Percentiles rank a stretch among this genome's conserved stretches.
Conservation (phyloP, 1,140 invertebrate genomes). For the Caenorhabditis elegans region WBcel235 BX284606.5:7118501-7119000, state of each 20-base stretch:
- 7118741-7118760: slow-evolving; percentile 21
- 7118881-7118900: background rate
- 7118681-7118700: slow-evolving; percentile 4
- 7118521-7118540: background rate
- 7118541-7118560: background rate
- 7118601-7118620: background rate
- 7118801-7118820: background rate
- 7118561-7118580: background rate
- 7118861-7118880: too few species aligned
- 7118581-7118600: background rate
- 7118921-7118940: background rate
- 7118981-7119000: background rate
- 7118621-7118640: background rate
- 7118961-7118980: background rate
- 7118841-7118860: too few species aligned
- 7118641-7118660: background rate
- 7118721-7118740: background rate
- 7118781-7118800: background rate
- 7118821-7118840: too few species aligned
- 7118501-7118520: background rate
- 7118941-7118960: background rate
- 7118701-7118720: background rate
- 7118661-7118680: slow-evolving; percentile 3
- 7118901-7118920: background rate
- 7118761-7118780: background rate